phyloP scores from a whole-genome alignment of 2,113 vertebrate species.

The Toxostoma redivivum region DNA sequence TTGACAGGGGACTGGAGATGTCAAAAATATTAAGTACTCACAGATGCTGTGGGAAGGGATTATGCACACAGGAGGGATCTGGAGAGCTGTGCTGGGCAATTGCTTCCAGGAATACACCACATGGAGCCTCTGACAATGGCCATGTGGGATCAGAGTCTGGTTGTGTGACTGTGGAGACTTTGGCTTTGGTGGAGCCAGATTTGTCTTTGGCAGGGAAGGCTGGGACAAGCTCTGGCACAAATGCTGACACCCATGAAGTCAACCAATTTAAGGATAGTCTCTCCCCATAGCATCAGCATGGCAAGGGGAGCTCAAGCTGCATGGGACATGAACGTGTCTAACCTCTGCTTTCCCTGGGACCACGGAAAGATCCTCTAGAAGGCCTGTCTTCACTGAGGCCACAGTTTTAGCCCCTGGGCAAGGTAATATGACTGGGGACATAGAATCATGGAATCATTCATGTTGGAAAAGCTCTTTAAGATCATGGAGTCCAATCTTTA shows the following conservation, averaged over 20 bases:
- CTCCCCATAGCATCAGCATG: background rate
- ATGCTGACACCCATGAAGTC: background rate
- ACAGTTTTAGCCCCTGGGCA: background rate
- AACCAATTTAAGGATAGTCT: background rate
- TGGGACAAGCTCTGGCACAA: background rate
- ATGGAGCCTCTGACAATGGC: background rate
- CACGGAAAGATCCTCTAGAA: background rate
- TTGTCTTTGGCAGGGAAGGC: background rate
- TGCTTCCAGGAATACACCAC: background rate
- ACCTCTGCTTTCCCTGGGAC: background rate
- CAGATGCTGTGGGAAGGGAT: background rate
- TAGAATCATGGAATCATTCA: background rate
- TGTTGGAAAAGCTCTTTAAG: background rate
- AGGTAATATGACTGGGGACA: background rate
- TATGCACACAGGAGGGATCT: background rate
- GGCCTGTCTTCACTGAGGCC: background rate
- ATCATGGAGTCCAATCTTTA: background rate
- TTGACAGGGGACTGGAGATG: background rate
- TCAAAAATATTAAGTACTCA: background rate
- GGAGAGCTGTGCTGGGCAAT: background rate
- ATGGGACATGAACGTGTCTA: background rate
- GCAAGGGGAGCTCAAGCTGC: background rate
- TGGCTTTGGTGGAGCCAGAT: background rate
- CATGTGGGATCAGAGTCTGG: fast-evolving
- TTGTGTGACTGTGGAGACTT: background rate